Conservation (phyloP, 2,113 vertebrate genomes). For the Polypterus senegalus region DNA sequence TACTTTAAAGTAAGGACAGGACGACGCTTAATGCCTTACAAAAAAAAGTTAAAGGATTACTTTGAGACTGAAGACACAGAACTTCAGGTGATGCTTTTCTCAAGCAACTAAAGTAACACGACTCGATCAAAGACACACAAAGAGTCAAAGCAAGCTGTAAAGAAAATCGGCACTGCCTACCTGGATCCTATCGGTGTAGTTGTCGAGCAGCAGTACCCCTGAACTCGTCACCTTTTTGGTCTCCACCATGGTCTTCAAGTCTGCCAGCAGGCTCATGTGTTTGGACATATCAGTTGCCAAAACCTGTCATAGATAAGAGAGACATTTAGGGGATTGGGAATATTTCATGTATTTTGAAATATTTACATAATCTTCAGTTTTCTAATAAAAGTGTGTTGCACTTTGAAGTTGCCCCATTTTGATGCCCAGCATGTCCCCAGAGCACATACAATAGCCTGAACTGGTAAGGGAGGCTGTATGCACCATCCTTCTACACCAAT, state of each 20-base stretch:
- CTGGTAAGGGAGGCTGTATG: too few species aligned
- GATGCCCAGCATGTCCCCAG: too few species aligned
- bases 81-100: too few species aligned
- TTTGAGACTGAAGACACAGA: too few species aligned
- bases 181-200: slow-evolving; percentile 96
- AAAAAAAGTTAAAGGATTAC: too few species aligned
- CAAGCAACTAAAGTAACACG: too few species aligned
- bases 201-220: slow-evolving; percentile 86
- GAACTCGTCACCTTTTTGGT: slow-evolving; percentile 97
- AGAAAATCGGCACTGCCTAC: slow-evolving; percentile 30
- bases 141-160: neutral
- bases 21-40: too few species aligned
- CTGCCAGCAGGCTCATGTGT: slow-evolving; percentile 90
- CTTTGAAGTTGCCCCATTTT: too few species aligned
- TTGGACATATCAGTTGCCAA: slow-evolving; percentile 97
- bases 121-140: too few species aligned
- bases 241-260: slow-evolving; percentile 97
- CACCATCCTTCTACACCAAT: too few species aligned
- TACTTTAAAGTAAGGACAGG: neutral
- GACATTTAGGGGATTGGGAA: neutral
- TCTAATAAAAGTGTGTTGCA: too few species aligned
- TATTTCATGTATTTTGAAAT: neutral
- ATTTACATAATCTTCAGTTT: neutral
- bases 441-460: too few species aligned
- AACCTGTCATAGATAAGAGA: slow-evolving; percentile 51